phyloP scores from a whole-genome alignment of 1,140 invertebrate genomes.

The Listronotus oregonensis region DNA sequence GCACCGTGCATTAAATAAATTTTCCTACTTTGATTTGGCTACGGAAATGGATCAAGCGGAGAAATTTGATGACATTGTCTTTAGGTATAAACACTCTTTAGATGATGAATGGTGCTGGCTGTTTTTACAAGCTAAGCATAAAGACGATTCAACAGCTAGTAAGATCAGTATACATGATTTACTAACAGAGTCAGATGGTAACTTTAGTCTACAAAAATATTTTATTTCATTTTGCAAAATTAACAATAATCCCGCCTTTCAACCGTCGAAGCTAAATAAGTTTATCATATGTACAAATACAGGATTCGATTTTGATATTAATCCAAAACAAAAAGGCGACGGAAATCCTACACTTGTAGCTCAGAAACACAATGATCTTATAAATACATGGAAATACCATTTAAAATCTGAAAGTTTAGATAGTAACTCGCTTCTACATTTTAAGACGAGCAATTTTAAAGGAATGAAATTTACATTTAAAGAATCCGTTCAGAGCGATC shows the following conservation, averaged over 20 bases:
- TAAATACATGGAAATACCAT: background rate
- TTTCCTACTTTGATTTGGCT: conserved; percentile 17
- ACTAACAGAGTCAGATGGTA: background rate
- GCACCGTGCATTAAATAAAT: conserved; percentile 3
- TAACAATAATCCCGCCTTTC: background rate
- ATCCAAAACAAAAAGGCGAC: background rate
- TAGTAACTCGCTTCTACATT: background rate
- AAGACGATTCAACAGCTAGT: background rate
- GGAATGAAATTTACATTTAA: background rate
- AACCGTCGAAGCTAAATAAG: background rate
- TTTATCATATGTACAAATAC: conserved; percentile 24
- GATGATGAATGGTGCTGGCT: background rate
- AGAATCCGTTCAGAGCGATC: too few relatives aligned
- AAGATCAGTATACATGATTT: conserved; percentile 9
- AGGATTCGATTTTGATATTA: background rate
- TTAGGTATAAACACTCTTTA: conserved; percentile 4
- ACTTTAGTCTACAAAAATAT: conserved; percentile 14
- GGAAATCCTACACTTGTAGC: background rate
- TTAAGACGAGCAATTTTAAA: background rate
- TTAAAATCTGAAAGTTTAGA: background rate
- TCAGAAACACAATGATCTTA: background rate
- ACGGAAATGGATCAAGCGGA: conserved; percentile 35
- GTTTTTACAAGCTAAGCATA: conserved; percentile 30
- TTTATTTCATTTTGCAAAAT: conserved; percentile 24
- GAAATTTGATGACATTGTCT: conserved; percentile 35